Evolutionary conservation across 1,140 invertebrate species (phyloP), one percentile per base, ranked within the genome.

Genomic region (Bombus consobrinus): DNA sequence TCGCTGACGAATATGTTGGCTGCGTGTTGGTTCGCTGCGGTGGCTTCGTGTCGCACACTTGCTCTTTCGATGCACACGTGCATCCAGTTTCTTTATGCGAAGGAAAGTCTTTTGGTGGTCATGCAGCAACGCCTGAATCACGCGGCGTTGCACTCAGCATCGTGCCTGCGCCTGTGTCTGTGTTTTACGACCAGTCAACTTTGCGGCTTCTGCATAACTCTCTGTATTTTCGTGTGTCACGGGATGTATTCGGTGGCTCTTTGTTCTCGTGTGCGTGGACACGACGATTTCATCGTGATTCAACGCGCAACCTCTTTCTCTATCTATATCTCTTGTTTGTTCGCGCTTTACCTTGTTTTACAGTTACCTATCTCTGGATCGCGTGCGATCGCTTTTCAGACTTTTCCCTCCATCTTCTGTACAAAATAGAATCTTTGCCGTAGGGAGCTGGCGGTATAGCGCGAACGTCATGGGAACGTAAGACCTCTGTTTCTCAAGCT

Each of bases 51-150:
- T 53, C 28, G 57, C 85, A 68, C 71, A 71, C 53, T 62, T 57
- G 77, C 79, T 76, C 78, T 78, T 57, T 86, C 72, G 78, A 79
- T 79, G 53, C 87, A 79, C 75, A 85, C 77, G 80, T 66, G 87
- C 47, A 73, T 62, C 64, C 37, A 68, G 69, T 41, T 85, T 83
- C 74, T 87, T 87, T 75, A 79, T 74, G 71, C 85, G 57, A 59
- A 87, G 68, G 84, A 89, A 89, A 89, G 84, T 84, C 75, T 80
- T 89, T 80, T 89, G 69, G 79, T 81, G 88, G 64, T 83, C 84
- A 57, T 75, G 88, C 74, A 66, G 80, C 78, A 64, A 89, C 81
- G 85, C 88, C 85, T 89, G 89, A 89, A 90, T 90, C 87, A 84
- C 62, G 69, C 87, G 62, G 66, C 66, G 77, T 64, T 41, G 77